These are phyloP conservation scores for Drosophila nigrodunni DNA, from an alignment of 1,140 invertebrate genomes.

Conservation along the genomic window DNA sequence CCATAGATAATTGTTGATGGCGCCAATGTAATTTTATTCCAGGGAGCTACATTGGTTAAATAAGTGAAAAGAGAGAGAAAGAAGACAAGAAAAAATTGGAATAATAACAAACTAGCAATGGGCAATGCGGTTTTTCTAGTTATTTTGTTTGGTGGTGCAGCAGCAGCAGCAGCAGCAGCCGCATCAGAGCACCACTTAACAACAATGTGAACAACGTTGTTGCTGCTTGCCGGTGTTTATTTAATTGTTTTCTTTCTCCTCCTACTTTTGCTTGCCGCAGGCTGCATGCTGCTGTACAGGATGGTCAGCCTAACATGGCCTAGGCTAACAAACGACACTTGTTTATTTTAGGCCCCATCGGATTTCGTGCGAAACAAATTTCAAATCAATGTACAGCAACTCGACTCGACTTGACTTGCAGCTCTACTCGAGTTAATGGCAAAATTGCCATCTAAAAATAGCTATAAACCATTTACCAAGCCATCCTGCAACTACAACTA, in stretches of 20 bases:
- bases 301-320: conserved; percentile 49
- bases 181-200: conserved; percentile 25
- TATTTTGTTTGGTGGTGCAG: conserved; percentile 16
- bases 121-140: conserved; percentile 51
- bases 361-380: conserved; percentile 67
- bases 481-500: conserved; percentile 23
- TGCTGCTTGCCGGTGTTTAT: conserved; percentile 31
- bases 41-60: conserved; percentile 40
- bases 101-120: conserved; percentile 56
- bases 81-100: conserved; percentile 34
- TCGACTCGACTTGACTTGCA: neutral
- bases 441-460: conserved; percentile 64
- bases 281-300: conserved; percentile 37
- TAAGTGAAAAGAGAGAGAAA: conserved; percentile 34
- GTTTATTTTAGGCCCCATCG: conserved; percentile 43
- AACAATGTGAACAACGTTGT: conserved; percentile 25
- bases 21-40: conserved; percentile 50
- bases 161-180: neutral
- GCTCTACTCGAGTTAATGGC: conserved; percentile 9
- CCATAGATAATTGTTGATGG: conserved; percentile 62
- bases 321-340: conserved; percentile 44
- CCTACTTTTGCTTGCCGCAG: conserved; percentile 11
- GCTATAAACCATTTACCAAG: conserved; percentile 41
- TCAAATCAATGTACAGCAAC: conserved; percentile 56
- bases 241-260: conserved; percentile 47